Evolutionary conservation across 2,113 vertebrate genomes (phyloP).

Genomic region (Anas platyrhynchos): DNA sequence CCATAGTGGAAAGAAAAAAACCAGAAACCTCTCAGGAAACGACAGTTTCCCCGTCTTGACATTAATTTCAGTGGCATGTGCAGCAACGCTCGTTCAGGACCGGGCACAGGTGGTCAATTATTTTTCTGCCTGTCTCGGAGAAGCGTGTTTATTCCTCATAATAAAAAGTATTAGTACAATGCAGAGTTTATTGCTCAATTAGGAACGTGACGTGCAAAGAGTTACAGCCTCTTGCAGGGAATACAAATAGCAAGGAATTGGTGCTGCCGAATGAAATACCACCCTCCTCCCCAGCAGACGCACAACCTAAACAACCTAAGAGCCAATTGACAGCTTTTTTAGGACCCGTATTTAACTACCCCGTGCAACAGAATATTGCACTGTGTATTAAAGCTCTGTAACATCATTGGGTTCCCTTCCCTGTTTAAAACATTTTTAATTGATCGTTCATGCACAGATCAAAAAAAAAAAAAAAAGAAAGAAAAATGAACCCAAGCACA

Average conservation of each 20-base stretch:
- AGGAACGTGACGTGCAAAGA: conserved; percentile 22
- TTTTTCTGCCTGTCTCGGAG: conserved; percentile 26
- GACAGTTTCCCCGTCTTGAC: not conserved
- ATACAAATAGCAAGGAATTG: not conserved
- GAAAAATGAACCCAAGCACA: not conserved
- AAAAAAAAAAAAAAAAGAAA: not conserved
- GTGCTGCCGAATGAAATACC: not conserved
- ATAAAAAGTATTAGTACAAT: conserved; percentile 42
- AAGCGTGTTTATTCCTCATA: conserved; percentile 40
- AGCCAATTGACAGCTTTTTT: not conserved
- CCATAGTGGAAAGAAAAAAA: not conserved
- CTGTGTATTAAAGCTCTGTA: not conserved
- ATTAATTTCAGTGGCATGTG: conserved; percentile 3
- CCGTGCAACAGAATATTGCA: not conserved
- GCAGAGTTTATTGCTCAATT: conserved; percentile 35
- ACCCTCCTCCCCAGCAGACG: not conserved
- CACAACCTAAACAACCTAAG: not conserved
- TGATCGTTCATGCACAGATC: not conserved
- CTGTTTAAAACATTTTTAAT: not conserved
- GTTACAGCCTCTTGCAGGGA: not conserved
- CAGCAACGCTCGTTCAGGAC: not conserved
- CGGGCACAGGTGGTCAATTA: conserved; percentile 39
- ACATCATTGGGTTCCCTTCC: not conserved
- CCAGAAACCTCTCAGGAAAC: not conserved
- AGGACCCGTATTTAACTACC: not conserved